Evolutionary conservation across 2,113 vertebrate genomes (phyloP), one percentile per base, ranked within the genome.

Genomic region (Pygoscelis adeliae): DNA sequence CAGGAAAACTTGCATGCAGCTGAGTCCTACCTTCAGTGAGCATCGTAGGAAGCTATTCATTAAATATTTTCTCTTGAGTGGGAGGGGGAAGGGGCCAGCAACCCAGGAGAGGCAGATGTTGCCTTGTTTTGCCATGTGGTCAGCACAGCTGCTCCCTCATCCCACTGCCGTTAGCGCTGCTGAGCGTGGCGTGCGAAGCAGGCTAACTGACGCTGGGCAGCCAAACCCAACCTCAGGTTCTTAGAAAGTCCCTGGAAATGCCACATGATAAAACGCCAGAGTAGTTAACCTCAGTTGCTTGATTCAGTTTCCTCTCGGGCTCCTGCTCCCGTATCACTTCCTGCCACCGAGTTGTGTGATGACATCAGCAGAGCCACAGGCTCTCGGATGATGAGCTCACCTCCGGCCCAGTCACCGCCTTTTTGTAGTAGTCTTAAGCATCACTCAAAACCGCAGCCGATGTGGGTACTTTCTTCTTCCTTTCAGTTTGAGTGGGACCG

Each of bases 201-300:
- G 67, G 23, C 50, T 40, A 94, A 82, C 79, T 21, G 22, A 50
- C 15, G 0, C 70, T 5, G 23, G 62, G 78, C 88, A 71, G 73
- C 52, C 85, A 61, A 80, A 82, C 91, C 77, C 80, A 49, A 6
- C 58, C 70, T 59, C 9, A 5, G 36, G 49, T 97, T 97, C 95
- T 96, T 93, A 95, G 91, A 91, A 97, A 84, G 88, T 82, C 83
- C 92, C 87, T 94, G 85, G 95, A 95, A 97, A 87, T 66, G 91
- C 74, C 72, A 5, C 58, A 50, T 11, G 90, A 71, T 80, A 17
- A 56, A 87, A 47, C 30, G 34, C 63, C 59, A 20, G 61, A 53
- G 50, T 36, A 87, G 87, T 71, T 96, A 90, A 94, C 95, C 90
- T 97, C 95, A 91, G 81, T 40, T 67, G 90, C 85, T 95, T 18